These are phyloP conservation scores for Caenorhabditis inopinata DNA, from an alignment of 1,140 invertebrate species.

Conservation along the genomic window DNA sequence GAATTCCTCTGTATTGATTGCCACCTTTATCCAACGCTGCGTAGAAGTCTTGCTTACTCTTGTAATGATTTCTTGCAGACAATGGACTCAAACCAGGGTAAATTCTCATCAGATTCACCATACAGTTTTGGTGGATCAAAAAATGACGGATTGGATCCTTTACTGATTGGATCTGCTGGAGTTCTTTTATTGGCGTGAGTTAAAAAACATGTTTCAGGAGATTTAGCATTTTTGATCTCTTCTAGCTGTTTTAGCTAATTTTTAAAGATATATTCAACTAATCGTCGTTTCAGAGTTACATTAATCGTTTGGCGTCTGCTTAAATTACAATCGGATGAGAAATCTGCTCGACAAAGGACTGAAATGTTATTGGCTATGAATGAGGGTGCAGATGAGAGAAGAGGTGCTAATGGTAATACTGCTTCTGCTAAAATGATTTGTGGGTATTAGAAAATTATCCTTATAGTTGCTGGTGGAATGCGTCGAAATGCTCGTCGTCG, in stretches of 20 bases:
- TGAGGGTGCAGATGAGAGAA: constrained; percentile 14
- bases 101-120: background rate
- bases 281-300: constrained; percentile 5
- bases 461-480: constrained; percentile 38
- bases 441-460: background rate
- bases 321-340: constrained; percentile 47
- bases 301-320: constrained; percentile 40
- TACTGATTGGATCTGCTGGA: constrained; percentile 44
- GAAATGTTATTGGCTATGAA: constrained; percentile 44
- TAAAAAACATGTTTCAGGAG: too few species aligned
- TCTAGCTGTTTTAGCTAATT: background rate
- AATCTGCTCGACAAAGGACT: constrained; percentile 36
- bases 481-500: constrained; percentile 41
- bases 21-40: too few species aligned
- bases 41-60: too few species aligned
- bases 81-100: constrained; percentile 7
- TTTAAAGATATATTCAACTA: background rate
- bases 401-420: constrained; percentile 30
- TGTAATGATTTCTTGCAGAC: background rate
- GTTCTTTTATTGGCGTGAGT: constrained; percentile 37
- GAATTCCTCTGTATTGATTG: too few species aligned
- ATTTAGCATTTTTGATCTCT: background rate
- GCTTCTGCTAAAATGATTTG: too few species aligned
- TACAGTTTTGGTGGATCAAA: constrained; percentile 4
- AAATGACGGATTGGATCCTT: constrained; percentile 26